Evolutionary conservation across 2,113 vertebrate genomes (phyloP), one percentile per base, ranked within the genome.

Genomic region (Macquaria ambigua): DNA sequence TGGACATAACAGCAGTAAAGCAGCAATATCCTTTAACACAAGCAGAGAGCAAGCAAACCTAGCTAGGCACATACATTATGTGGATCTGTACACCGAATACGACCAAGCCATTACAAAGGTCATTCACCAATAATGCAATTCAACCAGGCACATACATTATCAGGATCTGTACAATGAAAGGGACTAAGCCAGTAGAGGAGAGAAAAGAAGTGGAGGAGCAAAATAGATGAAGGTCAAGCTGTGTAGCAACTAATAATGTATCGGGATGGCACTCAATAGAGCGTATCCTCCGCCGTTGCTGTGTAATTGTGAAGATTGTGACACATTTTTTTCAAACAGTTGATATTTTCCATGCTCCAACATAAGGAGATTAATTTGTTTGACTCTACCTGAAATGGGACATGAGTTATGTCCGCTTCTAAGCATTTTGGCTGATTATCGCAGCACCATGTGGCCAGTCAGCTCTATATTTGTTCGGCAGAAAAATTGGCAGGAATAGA

Each of bases 191-290:
- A 10, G 28, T 20, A 1, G 7, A 25, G 15, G 64, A 23, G 21
- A 70, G 71, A 31, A 64, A 78, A 79, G 61, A 55, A 43, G 28
- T 39, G 8, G 16, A 74, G 23, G 59, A 61, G 43, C 34, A 55
- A 66, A 73, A 73, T 1, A 74, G 43, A 81, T 88, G 78, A 85
- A 87, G 89, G 88, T 92, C 85, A 82, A 84, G 52, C 41, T 58
- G 64, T 58, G 39, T 50, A 63, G 58, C 48, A 52, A 75, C 81
- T 87, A 43, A 67, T 80, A 84, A 74, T 55, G 25, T 39, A 69
- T 84, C 73, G 69, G 69, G 67, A 43, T 28, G 10, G 25, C 12
- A 55, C 81, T 84, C 34, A 46, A 12, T 8, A 50, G 63, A 89
- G 61, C 1, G 0, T 63, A 15, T 59, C 31, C 62, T 1, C 21